These are phyloP conservation scores for Pseudorhombus dupliciocellatus DNA, from an alignment of 2,113 vertebrate species.

Conservation along the genomic window DNA sequence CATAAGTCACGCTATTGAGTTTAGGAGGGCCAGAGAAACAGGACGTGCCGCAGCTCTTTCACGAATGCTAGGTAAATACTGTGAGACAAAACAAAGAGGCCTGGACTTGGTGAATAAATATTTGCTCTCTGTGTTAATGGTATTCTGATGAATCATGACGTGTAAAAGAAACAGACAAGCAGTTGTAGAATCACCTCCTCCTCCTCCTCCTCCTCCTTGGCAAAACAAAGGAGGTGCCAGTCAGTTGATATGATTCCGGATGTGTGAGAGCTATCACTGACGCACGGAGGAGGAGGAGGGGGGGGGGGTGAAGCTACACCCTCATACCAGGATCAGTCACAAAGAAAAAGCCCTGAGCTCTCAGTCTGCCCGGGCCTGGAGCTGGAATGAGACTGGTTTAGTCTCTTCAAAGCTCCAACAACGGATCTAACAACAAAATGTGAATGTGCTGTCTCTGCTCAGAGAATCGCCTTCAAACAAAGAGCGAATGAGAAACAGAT, in stretches of 20 bases:
- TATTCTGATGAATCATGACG: constrained; percentile 22
- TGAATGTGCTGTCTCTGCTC: background rate
- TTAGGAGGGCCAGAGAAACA: background rate
- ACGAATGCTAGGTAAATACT: background rate
- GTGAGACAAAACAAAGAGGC: background rate
- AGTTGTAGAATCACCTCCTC: constrained; percentile 23
- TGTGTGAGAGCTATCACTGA: background rate
- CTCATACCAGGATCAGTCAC: constrained; percentile 2
- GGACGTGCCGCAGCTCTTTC: background rate
- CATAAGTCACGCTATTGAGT: background rate
- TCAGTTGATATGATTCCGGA: background rate
- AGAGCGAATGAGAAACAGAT: background rate
- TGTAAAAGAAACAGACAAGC: background rate
- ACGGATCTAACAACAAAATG: background rate
- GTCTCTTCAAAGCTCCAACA: background rate
- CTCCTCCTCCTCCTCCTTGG: constrained; percentile 35
- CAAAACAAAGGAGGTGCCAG: constrained; percentile 39
- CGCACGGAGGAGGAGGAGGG: background rate
- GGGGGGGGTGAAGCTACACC: background rate
- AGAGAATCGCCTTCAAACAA: too few species aligned
- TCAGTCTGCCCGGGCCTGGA: background rate
- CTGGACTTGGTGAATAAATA: constrained; percentile 15
- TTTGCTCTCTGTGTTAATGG: constrained; percentile 7
- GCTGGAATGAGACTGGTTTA: background rate
- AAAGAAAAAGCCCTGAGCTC: background rate